These are phyloP conservation scores for Iphiclides podalirius DNA, from an alignment of 2,888 invertebrate species.

Conservation along the genomic window DNA sequence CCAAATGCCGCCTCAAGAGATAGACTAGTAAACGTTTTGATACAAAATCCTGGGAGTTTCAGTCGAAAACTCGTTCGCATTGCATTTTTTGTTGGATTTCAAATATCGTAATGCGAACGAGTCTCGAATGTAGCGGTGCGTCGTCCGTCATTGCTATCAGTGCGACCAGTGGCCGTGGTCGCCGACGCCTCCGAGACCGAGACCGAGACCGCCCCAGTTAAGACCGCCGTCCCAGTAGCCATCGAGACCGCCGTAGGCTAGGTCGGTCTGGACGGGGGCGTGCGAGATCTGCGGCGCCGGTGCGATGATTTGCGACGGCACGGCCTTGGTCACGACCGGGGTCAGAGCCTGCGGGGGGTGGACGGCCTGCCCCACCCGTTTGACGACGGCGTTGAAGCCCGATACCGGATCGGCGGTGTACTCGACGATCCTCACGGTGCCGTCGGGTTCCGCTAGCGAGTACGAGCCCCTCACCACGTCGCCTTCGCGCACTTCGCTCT, in stretches of 20 bases:
- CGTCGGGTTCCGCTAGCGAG: slow-evolving; percentile 69
- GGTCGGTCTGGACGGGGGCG: slow-evolving; percentile 8
- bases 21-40: slow-evolving; percentile 20
- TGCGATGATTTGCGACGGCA: slow-evolving; percentile 31
- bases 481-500: slow-evolving; percentile 65
- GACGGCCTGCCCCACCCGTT: slow-evolving; percentile 56
- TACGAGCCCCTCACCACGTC: slow-evolving; percentile 69
- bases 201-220: slow-evolving; percentile 14
- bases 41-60: neutral
- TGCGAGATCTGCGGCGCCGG: slow-evolving; percentile 25
- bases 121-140: too few relatives aligned
- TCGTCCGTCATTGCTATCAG: too few relatives aligned
- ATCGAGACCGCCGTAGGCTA: slow-evolving; percentile 12
- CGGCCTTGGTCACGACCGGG: slow-evolving; percentile 31
- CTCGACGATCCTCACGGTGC: slow-evolving; percentile 66
- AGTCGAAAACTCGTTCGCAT: neutral
- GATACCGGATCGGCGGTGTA: slow-evolving; percentile 61
- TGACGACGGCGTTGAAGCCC: slow-evolving; percentile 73
- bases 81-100: neutral
- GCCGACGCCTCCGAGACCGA: slow-evolving; percentile 11
- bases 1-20: slow-evolving; percentile 11
- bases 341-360: slow-evolving; percentile 41
- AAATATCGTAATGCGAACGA: slow-evolving; percentile 3
- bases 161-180: slow-evolving; percentile 21
- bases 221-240: slow-evolving; percentile 7